phyloP scores from a whole-genome alignment of 2,797 vertebrate species.

The Sorex maritimensis region DNA sequence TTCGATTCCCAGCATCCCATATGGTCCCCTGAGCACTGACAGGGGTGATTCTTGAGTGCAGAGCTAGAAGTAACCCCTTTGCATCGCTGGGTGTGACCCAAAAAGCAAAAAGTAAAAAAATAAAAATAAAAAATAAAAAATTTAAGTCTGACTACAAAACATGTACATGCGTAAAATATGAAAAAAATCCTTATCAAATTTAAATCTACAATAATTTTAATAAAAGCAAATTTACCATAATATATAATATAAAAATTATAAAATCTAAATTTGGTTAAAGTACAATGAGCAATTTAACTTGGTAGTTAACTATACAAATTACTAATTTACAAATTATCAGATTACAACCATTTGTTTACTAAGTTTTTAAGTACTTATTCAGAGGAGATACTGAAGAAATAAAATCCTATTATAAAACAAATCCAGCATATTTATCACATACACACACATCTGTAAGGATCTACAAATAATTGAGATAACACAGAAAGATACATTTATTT shows the following conservation, averaged over 20 bases:
- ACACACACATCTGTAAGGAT: not conserved
- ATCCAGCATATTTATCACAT: conserved; percentile 41
- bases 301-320: conserved; percentile 38
- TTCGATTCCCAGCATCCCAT: too few species aligned
- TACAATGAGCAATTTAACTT: conserved; percentile 32
- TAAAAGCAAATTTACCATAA: conserved; percentile 23
- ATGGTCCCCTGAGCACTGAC: too few species aligned
- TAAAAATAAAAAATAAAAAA: too few species aligned
- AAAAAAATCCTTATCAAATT: conserved; percentile 51
- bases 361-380: conserved; percentile 57
- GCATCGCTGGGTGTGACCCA: too few species aligned
- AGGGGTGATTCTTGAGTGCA: too few species aligned
- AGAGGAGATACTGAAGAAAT: conserved; percentile 58
- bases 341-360: conserved; percentile 15
- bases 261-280: conserved; percentile 38
- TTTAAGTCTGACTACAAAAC: too few species aligned
- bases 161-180: too few species aligned
- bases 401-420: conserved; percentile 33
- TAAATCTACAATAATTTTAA: conserved; percentile 56
- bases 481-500: conserved; percentile 4
- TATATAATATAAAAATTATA: conserved; percentile 43
- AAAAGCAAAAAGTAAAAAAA: too few species aligned
- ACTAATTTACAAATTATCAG: conserved; percentile 17
- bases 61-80: too few species aligned
- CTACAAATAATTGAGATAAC: conserved; percentile 53